Evolutionary conservation across 2,113 vertebrate species (phyloP).

Genomic region (Gymnogyps californianus): DNA sequence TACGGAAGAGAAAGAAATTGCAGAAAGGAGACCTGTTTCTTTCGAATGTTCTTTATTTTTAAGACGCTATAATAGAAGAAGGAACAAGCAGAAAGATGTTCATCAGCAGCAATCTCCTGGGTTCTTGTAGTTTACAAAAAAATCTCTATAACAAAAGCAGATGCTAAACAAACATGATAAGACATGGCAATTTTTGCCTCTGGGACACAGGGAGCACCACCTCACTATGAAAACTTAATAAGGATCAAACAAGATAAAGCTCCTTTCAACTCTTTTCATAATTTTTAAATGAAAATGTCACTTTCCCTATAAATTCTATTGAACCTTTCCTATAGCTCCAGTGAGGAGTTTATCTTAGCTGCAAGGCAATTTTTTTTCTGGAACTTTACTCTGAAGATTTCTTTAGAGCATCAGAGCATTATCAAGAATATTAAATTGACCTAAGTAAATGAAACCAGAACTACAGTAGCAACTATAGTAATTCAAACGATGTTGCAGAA

Average conservation of each 20-base stretch:
- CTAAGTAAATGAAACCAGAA: not conserved
- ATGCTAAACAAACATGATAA: not conserved
- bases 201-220: not conserved
- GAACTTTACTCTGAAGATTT: not conserved
- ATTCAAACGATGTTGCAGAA: not conserved
- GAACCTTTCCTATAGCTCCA: not conserved
- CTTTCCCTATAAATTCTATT: not conserved
- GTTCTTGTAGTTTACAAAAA: not conserved
- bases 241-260: not conserved
- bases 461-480: not conserved
- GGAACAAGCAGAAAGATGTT: not conserved
- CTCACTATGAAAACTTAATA: not conserved
- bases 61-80: not conserved
- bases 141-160: not conserved
- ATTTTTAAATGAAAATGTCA: slow-evolving; percentile 29
- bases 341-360: not conserved
- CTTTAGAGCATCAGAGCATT: not conserved
- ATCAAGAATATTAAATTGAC: not conserved
- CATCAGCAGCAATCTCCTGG: not conserved
- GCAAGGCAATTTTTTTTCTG: not conserved
- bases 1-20: not conserved
- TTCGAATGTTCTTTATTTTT: not conserved
- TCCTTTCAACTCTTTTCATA: not conserved
- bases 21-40: not conserved
- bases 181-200: not conserved